A percentile compares a stretch with the other conserved stretches of the same genome.
Conservation (phyloP, 1,140 invertebrate species). For the Campoletis sonorensis region DNA sequence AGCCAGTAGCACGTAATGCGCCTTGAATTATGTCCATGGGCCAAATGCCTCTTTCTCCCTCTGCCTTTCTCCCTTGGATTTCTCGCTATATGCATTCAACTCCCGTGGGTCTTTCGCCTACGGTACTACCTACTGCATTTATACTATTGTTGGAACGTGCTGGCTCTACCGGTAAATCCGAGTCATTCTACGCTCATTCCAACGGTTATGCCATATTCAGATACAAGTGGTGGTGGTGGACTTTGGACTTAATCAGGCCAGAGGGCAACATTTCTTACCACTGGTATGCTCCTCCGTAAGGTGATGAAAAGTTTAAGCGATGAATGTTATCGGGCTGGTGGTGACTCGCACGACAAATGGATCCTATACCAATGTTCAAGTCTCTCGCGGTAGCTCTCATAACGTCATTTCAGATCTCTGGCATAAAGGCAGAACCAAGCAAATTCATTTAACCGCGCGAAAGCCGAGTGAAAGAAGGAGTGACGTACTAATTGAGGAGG, state of each 20-base stretch:
- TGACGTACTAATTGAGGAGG: conserved; percentile 41
- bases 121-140: not conserved
- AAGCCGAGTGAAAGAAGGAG: not conserved
- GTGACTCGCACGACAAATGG: too few species aligned
- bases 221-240: too few species aligned
- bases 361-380: not conserved
- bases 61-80: not conserved
- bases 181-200: not conserved
- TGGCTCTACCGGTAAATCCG: not conserved
- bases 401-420: conserved; percentile 6
- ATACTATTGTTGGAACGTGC: conserved; percentile 22
- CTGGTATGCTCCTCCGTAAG: too few species aligned
- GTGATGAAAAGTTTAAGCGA: not conserved
- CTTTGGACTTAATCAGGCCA: too few species aligned
- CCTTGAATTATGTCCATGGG: conserved; percentile 54
- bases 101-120: not conserved
- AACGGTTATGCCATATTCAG: not conserved
- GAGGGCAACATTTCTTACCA: too few species aligned
- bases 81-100: not conserved
- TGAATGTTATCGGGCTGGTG: not conserved
- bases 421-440: not conserved
- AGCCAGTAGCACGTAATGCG: conserved; percentile 49
- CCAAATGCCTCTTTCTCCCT: conserved; percentile 52
- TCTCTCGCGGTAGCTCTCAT: not conserved
- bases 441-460: conserved; percentile 35